These are phyloP conservation scores for Frieseomelitta varia DNA, from an alignment of 1,140 invertebrate species.

Conservation along the genomic window DNA sequence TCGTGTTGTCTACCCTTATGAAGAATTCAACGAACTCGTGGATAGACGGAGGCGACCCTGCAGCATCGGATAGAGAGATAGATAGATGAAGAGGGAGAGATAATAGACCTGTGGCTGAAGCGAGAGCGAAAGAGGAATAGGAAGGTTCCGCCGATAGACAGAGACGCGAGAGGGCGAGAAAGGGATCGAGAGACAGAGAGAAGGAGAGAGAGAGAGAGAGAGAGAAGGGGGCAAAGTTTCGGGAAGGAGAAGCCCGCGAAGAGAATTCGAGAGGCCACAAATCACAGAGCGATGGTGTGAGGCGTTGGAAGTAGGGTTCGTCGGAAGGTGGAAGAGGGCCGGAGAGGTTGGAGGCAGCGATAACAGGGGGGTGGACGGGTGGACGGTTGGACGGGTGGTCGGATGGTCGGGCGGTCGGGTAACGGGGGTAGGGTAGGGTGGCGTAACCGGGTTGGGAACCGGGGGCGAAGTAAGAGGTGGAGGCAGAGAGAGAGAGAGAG, in stretches of 20 bases:
- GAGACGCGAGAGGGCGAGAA: background rate
- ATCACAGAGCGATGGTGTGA: slow-evolving; percentile 65
- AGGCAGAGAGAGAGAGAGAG: slow-evolving; percentile 43
- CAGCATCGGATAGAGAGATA: slow-evolving; percentile 42
- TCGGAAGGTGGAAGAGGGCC: slow-evolving; percentile 59
- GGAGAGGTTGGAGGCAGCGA: slow-evolving; percentile 59
- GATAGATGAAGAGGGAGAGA: slow-evolving; percentile 42
- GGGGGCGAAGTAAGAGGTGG: slow-evolving; percentile 41
- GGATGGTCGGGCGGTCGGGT: slow-evolving; percentile 32
- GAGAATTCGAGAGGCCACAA: slow-evolving; percentile 74
- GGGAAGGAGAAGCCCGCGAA: slow-evolving; percentile 68
- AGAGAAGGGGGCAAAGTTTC: slow-evolving; percentile 56
- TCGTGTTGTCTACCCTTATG: slow-evolving; percentile 38
- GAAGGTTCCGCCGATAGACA: slow-evolving; percentile 3
- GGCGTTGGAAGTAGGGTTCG: slow-evolving; percentile 63
- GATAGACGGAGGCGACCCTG: slow-evolving; percentile 36
- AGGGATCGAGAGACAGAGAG: background rate
- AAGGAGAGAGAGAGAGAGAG: background rate
- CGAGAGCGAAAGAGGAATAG: slow-evolving; percentile 17
- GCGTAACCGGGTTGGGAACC: slow-evolving; percentile 60
- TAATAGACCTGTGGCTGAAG: slow-evolving; percentile 32
- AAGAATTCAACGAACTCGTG: slow-evolving; percentile 49
- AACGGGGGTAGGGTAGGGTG: slow-evolving; percentile 44
- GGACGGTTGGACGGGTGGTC: slow-evolving; percentile 56
- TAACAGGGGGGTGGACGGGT: slow-evolving; percentile 68